Percentiles rank a stretch among this genome's conserved stretches.
Conservation (phyloP, 2,888 invertebrate species). For the Melieria omissa region DNA sequence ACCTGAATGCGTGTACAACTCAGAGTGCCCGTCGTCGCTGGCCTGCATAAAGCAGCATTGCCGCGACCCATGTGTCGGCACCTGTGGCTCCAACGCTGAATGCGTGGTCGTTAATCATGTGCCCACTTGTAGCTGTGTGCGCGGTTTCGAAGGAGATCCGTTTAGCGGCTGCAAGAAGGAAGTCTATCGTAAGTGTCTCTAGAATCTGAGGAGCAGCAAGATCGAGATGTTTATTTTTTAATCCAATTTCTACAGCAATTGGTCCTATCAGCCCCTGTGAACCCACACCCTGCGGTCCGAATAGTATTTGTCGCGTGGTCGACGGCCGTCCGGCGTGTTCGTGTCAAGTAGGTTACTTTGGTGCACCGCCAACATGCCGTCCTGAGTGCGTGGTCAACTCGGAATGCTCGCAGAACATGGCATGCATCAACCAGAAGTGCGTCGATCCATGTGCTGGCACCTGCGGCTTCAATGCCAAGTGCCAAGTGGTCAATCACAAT, state of each 20-base stretch:
- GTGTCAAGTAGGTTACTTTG: constrained; percentile 77
- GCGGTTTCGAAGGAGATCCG: constrained; percentile 84
- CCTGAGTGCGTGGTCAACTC: constrained; percentile 84
- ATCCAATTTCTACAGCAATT: constrained; percentile 41
- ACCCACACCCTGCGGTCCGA: constrained; percentile 83
- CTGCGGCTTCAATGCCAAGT: constrained; percentile 81
- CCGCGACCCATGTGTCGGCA: constrained; percentile 84
- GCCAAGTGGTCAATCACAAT: constrained; percentile 83
- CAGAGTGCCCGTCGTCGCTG: constrained; percentile 81
- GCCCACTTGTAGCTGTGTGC: constrained; percentile 82
- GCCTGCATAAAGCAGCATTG: constrained; percentile 88
- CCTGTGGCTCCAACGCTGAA: constrained; percentile 85
- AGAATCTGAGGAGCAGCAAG: not conserved
- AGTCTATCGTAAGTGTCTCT: constrained; percentile 69
- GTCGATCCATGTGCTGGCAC: constrained; percentile 80
- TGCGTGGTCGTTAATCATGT: constrained; percentile 85
- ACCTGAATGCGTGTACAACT: constrained; percentile 85
- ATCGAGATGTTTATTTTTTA: not conserved
- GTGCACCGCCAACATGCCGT: constrained; percentile 80
- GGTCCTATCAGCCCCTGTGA: constrained; percentile 72
- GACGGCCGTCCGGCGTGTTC: constrained; percentile 82
- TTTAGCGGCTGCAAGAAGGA: constrained; percentile 79
- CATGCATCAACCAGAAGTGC: constrained; percentile 83
- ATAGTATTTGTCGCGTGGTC: constrained; percentile 78
- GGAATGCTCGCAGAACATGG: constrained; percentile 79